Evolutionary conservation across 2,797 vertebrate species (phyloP), one percentile per base, ranked within the genome.

Genomic region (Tamandua tetradactyla): DNA sequence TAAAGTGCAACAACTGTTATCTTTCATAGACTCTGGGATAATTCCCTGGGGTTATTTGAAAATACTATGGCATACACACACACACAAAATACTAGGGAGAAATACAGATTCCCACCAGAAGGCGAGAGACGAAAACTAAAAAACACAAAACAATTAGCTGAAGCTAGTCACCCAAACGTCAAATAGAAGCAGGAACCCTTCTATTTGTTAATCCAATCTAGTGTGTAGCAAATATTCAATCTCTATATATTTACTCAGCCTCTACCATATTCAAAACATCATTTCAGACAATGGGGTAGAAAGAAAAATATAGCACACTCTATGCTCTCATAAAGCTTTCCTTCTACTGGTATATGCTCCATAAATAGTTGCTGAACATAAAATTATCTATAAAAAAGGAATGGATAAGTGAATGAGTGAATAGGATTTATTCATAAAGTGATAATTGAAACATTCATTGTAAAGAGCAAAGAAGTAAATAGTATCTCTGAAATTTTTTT

Each of bases 361-460:
- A 55, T 40, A 86, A 86, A 86, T 81, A 82, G n/a, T 23, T 86
- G 18, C 78, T 86, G 59, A 55, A 27, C 3, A 40, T 7, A 79
- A 32, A n/a, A 76, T 78, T 82, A 88, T 62, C 35, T 32, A 74
- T 52, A 17, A 91, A 78, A 40, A 94, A 84, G 23, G 42, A 91
- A 80, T 22, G 40, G 68, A 88, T 72, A 35, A 66, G 47, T 59
- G 62, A 94, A 79, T 59, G n/a, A 91, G 22, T 66, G 72, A 75
- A 35, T 18, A 75, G 30, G 1, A 30, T 84, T 68, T 79, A 55
- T 20, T 64, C 15, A 83, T 37, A 30, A 57, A 90, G 30, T 37
- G 4, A 57, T 62, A 13, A 62, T 13, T 84, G 42, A 71, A 71
- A 74, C 18, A 68, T 14, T 83, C 27, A 71, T 62, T 32, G 22